Base-by-base conservation (phyloP, 92 coral and sea anemone genomes). In the Porites divaricata region DNA sequence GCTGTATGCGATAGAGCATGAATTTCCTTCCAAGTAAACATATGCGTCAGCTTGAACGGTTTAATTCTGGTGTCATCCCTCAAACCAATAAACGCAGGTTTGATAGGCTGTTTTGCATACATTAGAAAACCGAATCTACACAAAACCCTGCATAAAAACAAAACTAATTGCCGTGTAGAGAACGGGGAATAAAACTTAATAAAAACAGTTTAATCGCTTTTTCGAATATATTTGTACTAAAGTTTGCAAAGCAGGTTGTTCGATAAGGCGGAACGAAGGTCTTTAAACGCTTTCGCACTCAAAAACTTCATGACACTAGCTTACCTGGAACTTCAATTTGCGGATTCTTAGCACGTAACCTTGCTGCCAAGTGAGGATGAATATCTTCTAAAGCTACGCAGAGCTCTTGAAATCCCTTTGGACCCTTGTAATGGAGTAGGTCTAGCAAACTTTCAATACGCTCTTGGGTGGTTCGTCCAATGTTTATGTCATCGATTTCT, bases 351-450 rank as follows among this genome's bases (percentile, higher is more conserved):
- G 83, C 90, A 50, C 76, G 76, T 77, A 94, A 58, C 35, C 86
- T 87, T 19, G 89, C 83, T 25, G 98, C 98, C 28, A 94, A 87
- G 67, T 92, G 90, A 0, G 98, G 98, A 75, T 85, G 87, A 0
- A 86, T 77, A 25, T 94, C 98, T 51, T 92, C 95, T 52, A 94
- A 81, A 24, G 93, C 93, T 57, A 64, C 86, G 86, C 95, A 92
- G 16, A 94, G 87, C 86, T 94, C 98, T 9, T 89, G 79, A 83
- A 92, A 94, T 10, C 93, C 98, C 66, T 88, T 77, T 63, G 93
- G 95, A 50, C 95, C 98, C 84, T 94, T 94, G 89, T 94, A 94
- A 77, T 94, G 98, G 20, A 94, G 89, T 16, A 94, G 89, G 67
- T 94, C 98, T 61, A 94, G 86, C 62, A 94, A 75, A 65, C 95